Base-by-base conservation (phyloP, 2,797 vertebrate genomes). In the Spheniscus humboldti region DNA sequence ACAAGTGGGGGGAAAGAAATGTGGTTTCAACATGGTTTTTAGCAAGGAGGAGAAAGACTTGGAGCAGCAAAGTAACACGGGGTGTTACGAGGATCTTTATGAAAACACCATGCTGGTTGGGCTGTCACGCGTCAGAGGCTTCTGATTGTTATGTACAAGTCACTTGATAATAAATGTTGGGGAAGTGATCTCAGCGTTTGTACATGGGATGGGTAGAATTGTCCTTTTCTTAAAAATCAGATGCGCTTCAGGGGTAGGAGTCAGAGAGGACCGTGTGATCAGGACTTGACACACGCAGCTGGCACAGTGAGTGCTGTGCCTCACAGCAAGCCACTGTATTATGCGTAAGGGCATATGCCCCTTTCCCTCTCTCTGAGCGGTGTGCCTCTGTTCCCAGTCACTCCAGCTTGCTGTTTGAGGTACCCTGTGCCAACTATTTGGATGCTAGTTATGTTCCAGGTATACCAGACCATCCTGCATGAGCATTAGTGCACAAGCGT, bases 331-430 rank as follows among this genome's bases (percentile, higher is more conserved):
- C 33, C 10, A 18, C 56, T 53, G 9, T 10, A 18, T 47, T n/a
- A 47, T 12, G 24, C 1, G 1, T 19, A 48, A 52, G 67, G 35
- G 33, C 4, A 2, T 18, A 4, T 41, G 33, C 45, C 19, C 23
- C 43, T 28, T 30, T 48, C 66, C 24, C 10, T 66, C 22, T 52
- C 25, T 66, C 1, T 25, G 18, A 55, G 27, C 0, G 0, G 22
- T 15, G 35, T 67, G 18, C 33, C 55, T 19, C 12, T 53, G n/a
- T 55, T 25, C 50, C 33, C 28, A 30, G 24, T 28, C 37, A 12
- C 30, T 77, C 20, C 55, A 7, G 11, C n/a, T 15, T 63, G 43
- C 78, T 73, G 11, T 22, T 11, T 27, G 72, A 56, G 33, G 43
- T 73, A 56, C 18, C 18, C 23, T 47, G 31, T 57, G 67, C 37